Evolutionary conservation across 2,797 vertebrate genomes (phyloP).

Genomic region (Cyclura pinguis): DNA sequence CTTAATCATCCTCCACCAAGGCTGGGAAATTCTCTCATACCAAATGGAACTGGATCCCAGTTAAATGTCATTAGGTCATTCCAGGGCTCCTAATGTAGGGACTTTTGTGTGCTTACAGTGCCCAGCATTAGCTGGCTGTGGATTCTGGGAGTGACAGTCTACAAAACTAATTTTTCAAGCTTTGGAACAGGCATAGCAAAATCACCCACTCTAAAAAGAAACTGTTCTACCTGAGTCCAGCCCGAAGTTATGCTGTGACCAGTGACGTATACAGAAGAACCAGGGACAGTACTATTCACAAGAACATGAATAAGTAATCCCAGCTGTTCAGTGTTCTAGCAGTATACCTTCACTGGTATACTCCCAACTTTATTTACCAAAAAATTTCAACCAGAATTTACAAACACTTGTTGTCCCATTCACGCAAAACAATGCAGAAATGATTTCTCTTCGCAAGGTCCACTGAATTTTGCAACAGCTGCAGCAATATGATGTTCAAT

Average conservation of each 20-base stretch:
- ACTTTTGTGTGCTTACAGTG: too few species aligned
- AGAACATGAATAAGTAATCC: background rate
- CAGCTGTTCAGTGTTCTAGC: background rate
- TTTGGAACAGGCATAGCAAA: background rate
- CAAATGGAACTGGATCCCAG: background rate
- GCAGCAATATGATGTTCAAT: background rate
- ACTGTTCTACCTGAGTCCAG: background rate
- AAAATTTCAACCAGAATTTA: background rate
- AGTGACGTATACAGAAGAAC: background rate
- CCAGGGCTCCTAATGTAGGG: too few species aligned
- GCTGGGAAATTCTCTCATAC: background rate
- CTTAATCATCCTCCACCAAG: background rate
- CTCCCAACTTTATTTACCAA: background rate
- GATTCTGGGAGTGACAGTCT: too few species aligned
- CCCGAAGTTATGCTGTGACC: too few species aligned
- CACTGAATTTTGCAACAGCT: background rate
- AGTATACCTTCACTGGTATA: background rate
- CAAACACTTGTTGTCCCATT: too few species aligned
- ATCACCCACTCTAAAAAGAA: background rate
- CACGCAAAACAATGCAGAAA: background rate
- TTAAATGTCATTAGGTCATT: too few species aligned
- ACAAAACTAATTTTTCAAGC: too few species aligned
- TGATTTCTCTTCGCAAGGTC: background rate
- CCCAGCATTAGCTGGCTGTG: too few species aligned
- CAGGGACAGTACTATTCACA: background rate